Base-by-base conservation (phyloP, 2,113 vertebrate genomes). In the Callopanchax toddi region DNA sequence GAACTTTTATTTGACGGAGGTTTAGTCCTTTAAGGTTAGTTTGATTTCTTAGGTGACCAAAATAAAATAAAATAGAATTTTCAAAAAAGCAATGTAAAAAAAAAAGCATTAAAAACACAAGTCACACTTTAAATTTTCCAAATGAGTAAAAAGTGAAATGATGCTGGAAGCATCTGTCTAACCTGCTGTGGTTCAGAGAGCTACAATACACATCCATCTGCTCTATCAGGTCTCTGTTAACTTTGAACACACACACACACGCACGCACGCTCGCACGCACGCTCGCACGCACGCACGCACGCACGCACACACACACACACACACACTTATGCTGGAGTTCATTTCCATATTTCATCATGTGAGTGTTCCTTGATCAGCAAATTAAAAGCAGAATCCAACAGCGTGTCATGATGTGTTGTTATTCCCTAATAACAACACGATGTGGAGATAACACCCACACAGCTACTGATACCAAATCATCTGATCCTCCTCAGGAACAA, bases 201-300 rank as follows among this genome's bases (percentile, higher is more conserved):
- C 49, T 72, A 50, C 51, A 59, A 39, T 73, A 77, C 67, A 26
- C 59, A 62, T 71, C 77, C 74, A 82, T 72, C 68, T 81, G 73
- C 58, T 78, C 36, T 40, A 58, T 77, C 21, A 63, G 53, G 67
- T 61, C 34, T 61, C 34, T 6, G 26, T 15, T 60, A 32, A 49
- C 61, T 43, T 36, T 62, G 32, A 37, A 17, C 58, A 49, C 53
- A 59, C 51, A 29, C 44, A 57, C 57, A 46, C 50, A 61, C 61
- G 36, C 51, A 45, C 7, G 13, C 12, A 6, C 40, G 6, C 29
- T 8, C 5, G 20, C n/a, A 34, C 67, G 46, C 51, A 60, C 46
- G 43, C 29, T 8, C 29, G 6, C 29, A 32, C 29, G 6, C 29
- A 32, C 29, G 6, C 29, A 32, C 29, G 6, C 29, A 32, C 29